Evolutionary conservation across 1,140 invertebrate species (phyloP), one percentile per base, ranked within the genome.

Genomic region (Nebria ingens): DNA sequence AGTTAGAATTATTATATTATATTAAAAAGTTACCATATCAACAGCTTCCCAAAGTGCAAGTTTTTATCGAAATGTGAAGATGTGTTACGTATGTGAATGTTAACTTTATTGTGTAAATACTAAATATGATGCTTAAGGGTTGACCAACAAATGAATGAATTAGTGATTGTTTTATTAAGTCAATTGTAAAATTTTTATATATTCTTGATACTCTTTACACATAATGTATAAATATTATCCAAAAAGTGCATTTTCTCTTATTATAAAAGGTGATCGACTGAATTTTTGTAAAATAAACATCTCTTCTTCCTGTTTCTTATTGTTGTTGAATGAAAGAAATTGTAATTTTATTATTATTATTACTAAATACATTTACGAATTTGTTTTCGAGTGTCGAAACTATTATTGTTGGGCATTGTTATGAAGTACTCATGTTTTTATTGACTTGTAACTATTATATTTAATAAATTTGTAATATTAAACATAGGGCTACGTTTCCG

Each of bases 121-220:
- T 34, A 34, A 34, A 34, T 34, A 34, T 9, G 6, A 34, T 34
- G 25, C 25, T 45, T 17, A 45, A 45, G 15, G 6, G 17, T 12
- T 45, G 40, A 45, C 40, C 9, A 45, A 45, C 40, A 45, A 45
- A 17, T 45, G 17, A 17, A 17, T 4, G 15, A 12, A 3, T 45
- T 45, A 45, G 40, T 45, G 6, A 45, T 11, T 45, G n/a, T 45
- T 4, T 45, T 11, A 45, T 17, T 11, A 45, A 45, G 4, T 11
- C 3, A 45, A 17, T 45, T 45, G n/a, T n/a, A n/a, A n/a, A n/a
- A n/a, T n/a, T n/a, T n/a, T n/a, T 12, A 17, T 45, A 45, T 45
- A 45, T 45, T 45, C 40, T 45, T 45, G 40, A 45, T 45, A 45
- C 17, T 45, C 40, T 45, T 12, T 45, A 45, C 40, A 45, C 25